Base-by-base conservation (phyloP, 2,113 vertebrate genomes). In the Lophochroa leadbeateri region DNA sequence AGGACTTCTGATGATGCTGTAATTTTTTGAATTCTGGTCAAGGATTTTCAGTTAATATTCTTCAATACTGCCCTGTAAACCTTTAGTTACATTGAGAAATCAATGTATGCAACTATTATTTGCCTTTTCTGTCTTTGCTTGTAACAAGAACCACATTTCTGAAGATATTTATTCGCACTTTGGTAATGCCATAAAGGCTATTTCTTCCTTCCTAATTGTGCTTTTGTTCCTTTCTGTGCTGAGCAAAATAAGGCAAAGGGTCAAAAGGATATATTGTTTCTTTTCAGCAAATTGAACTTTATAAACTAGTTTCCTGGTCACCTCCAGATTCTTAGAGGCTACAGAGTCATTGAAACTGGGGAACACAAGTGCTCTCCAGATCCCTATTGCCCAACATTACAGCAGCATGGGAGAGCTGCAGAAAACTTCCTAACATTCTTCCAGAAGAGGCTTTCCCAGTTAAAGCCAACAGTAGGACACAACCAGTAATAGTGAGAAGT, bases 61-160 rank as follows among this genome's bases (percentile, higher is more conserved):
- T 70, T 82, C 75, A 77, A 53, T 69, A 39, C 24, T 93, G 25
- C 64, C 61, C 67, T 64, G 44, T 65, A 93, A 92, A 41, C 46
- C 60, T 57, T 57, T 4, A 74, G 69, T 35, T 71, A 44, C 35
- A 84, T 28, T 96, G 69, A 52, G 92, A 94, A 96, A 95, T 96
- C 94, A 91, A 92, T 94, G 69, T 37, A 86, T 60, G 81, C 72
- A 93, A 81, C 55, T 95, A 86, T 91, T 82, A 84, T 93, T 97
- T 94, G 72, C 47, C n/a, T 88, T 82, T 94, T 82, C 72, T 86
- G 13, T 50, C 88, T 82, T 64, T 79, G 28, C 35, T 68, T 88
- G 64, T 57, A 88, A 19, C 29, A 70, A 58, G 82, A 95, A 68
- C 50, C 3, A 9, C 60, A 78, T 91, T 94, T 92, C 72, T 90